phyloP scores from a whole-genome alignment of 2,888 invertebrate species.

The Calephelis perditalis region DNA sequence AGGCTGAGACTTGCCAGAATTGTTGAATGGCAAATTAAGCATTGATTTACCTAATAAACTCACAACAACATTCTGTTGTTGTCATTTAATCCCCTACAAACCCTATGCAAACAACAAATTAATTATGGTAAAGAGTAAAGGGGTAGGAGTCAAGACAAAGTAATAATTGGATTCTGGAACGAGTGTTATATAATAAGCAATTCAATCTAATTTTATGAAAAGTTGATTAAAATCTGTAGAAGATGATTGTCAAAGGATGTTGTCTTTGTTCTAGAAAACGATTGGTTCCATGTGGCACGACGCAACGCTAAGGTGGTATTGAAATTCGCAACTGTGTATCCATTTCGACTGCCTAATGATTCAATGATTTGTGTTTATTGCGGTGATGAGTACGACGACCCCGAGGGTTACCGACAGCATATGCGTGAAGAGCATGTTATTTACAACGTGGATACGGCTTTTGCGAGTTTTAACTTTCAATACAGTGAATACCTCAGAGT shows the following conservation, averaged over 20 bases:
- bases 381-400: conserved; percentile 41
- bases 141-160: no score
- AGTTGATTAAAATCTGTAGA: not conserved
- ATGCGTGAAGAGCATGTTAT: conserved; percentile 40
- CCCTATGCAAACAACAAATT: no score
- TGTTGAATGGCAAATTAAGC: no score
- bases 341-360: conserved; percentile 48
- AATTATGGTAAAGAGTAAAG: no score
- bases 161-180: no score
- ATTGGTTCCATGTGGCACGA: conserved; percentile 45
- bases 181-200: no score
- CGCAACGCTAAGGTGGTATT: conserved; percentile 49
- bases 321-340: conserved; percentile 47
- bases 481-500: conserved; percentile 33
- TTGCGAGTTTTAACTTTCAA: conserved; percentile 31
- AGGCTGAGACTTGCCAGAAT: no score
- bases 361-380: conserved; percentile 50
- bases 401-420: conserved; percentile 41
- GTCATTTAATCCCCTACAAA: no score
- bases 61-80: no score
- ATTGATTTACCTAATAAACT: no score
- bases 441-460: conserved; percentile 38
- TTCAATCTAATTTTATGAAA: no score
- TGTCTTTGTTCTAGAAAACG: conserved; percentile 23
- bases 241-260: conserved; percentile 1